Conservation (phyloP, 2,113 vertebrate genomes). For the Elgaria multicarinata region DNA sequence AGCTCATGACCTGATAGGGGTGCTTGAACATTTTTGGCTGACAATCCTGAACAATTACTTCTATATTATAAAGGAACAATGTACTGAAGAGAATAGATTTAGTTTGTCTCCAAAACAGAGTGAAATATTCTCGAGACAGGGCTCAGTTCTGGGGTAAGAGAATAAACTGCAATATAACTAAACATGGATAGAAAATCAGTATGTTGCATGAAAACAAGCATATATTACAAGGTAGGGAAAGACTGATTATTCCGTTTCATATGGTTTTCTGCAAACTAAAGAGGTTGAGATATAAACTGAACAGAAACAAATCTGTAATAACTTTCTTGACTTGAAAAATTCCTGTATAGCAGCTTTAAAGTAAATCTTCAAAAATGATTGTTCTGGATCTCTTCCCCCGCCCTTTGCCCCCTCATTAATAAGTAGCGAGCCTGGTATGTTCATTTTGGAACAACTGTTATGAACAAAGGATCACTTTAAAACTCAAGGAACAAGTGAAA, state of each 20-base stretch:
- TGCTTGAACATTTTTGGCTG: not conserved
- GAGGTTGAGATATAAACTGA: not conserved
- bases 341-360: not conserved
- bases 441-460: not conserved
- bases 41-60: not conserved
- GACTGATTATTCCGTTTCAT: not conserved
- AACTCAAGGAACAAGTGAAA: not conserved
- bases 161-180: not conserved
- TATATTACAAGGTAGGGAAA: not conserved
- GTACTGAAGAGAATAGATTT: not conserved
- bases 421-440: not conserved
- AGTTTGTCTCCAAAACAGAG: not conserved
- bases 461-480: not conserved
- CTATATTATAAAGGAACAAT: not conserved
- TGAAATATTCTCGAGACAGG: not conserved
- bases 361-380: not conserved
- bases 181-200: not conserved
- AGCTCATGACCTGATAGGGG: not conserved
- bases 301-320: not conserved
- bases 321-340: not conserved
- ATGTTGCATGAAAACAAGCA: fast-evolving
- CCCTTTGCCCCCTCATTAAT: no score
- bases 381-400: no score
- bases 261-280: not conserved
- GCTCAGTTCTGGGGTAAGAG: fast-evolving